Conservation (phyloP, 2,113 vertebrate genomes). For the Taurulus bubalis region DNA sequence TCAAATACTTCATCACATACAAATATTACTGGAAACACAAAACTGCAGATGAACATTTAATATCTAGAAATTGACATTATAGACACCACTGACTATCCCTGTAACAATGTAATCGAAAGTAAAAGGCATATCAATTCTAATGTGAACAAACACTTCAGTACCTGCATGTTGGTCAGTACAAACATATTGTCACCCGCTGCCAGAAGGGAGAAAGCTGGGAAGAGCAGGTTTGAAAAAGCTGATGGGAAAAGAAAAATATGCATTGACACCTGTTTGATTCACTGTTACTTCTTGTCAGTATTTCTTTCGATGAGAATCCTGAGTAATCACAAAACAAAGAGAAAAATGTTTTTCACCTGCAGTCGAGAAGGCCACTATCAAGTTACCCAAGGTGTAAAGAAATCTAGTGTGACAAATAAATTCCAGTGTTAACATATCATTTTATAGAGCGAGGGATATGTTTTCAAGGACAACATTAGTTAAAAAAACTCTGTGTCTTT, state of each 20-base stretch:
- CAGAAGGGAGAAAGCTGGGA: constrained; percentile 87
- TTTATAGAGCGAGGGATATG: not conserved
- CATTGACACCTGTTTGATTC: not conserved
- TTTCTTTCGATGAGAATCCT: too few species aligned
- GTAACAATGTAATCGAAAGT: not conserved
- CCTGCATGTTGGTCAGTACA: constrained; percentile 95
- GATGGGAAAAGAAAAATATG: not conserved
- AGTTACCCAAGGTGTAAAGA: constrained; percentile 67
- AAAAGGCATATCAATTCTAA: not conserved
- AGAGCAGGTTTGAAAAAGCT: constrained; percentile 86
- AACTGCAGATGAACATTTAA: not conserved
- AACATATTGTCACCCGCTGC: constrained; percentile 88
- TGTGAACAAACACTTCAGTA: constrained; percentile 37
- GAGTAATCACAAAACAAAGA: not conserved
- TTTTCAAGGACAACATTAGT: not conserved
- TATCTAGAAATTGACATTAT: not conserved
- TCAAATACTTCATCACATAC: too few species aligned
- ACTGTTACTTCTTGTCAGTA: not conserved
- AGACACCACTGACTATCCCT: not conserved
- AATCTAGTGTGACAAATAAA: constrained; percentile 44
- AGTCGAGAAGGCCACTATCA: constrained; percentile 69
- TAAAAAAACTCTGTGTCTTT: not conserved
- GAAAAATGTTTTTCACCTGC: constrained; percentile 54
- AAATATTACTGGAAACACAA: not conserved
- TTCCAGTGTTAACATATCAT: not conserved